Percentiles rank a stretch among this genome's conserved stretches.
These are phyloP conservation scores for Mormyrops attenuatus DNA, from an alignment of 2,797 vertebrate genomes.

Conservation along the genomic window DNA sequence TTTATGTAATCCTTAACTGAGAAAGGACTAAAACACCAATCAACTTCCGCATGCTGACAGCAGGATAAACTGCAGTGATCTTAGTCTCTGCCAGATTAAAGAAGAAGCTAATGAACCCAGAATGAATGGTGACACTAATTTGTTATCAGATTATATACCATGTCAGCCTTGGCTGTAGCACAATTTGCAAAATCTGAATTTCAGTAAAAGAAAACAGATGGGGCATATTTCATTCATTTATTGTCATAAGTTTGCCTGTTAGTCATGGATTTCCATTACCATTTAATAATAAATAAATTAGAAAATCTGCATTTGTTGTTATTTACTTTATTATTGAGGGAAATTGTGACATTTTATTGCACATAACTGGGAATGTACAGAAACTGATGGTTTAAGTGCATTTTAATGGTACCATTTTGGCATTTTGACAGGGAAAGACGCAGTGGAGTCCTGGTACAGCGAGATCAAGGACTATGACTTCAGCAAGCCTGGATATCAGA, in stretches of 20 bases:
- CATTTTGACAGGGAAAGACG: conserved; percentile 32
- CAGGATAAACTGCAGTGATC: no score
- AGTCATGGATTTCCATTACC: not conserved
- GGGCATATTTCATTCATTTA: not conserved
- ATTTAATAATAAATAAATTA: not conserved
- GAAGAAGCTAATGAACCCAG: no score
- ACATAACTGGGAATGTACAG: not conserved
- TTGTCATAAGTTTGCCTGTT: not conserved
- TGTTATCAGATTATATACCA: not conserved
- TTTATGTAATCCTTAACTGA: not conserved
- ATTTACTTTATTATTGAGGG: not conserved
- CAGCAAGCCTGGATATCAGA: conserved; percentile 37
- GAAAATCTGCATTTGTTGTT: not conserved
- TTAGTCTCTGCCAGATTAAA: no score
- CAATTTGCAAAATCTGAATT: not conserved
- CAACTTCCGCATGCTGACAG: no score
- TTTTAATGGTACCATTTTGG: not conserved
- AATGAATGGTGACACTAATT: not conserved
- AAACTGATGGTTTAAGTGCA: not conserved
- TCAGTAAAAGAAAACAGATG: not conserved
- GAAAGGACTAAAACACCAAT: not conserved
- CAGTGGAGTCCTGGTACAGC: conserved; percentile 46
- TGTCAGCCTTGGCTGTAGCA: not conserved
- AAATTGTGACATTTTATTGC: not conserved
- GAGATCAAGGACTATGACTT: conserved; percentile 48